phyloP scores from a whole-genome alignment of 2,888 invertebrate genomes.

The Microctonus aethiopoides region DNA sequence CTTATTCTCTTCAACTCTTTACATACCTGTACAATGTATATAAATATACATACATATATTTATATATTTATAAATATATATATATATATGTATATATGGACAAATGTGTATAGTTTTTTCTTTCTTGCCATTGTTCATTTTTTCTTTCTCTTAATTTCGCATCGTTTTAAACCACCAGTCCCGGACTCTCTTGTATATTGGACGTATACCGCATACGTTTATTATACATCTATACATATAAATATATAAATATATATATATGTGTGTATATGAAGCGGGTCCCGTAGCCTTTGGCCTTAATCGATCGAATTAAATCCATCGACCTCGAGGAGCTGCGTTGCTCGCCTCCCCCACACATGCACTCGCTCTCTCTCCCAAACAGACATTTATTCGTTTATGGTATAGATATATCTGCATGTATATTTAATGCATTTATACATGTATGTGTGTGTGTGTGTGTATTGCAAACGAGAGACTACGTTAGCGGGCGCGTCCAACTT shows the following conservation, averaged over 20 bases:
- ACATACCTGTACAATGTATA: no score
- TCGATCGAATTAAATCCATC: constrained; percentile 51
- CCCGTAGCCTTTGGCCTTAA: constrained; percentile 50
- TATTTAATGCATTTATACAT: neutral
- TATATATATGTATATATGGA: no score
- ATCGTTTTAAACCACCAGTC: constrained; percentile 34
- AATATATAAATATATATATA: constrained; percentile 15
- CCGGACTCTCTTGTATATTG: constrained; percentile 14
- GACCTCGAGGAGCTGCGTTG: constrained; percentile 44
- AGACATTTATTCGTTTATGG: neutral
- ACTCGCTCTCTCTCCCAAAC: neutral
- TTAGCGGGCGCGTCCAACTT: constrained; percentile 22
- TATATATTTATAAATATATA: no score
- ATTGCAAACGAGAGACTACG: constrained; percentile 7
- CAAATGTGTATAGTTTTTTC: neutral
- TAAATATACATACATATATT: no score
- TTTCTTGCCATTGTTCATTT: constrained; percentile 27
- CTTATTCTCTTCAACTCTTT: neutral
- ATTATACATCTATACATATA: constrained; percentile 8
- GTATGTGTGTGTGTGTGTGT: no score
- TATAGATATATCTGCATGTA: neutral
- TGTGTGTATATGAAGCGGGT: constrained; percentile 25
- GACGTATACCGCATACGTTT: constrained; percentile 6
- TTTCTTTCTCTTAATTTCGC: constrained; percentile 28
- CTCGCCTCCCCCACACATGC: constrained; percentile 37